Base-by-base conservation (phyloP, 2,888 invertebrate species). In the Acrocyrtus sp. region DNA sequence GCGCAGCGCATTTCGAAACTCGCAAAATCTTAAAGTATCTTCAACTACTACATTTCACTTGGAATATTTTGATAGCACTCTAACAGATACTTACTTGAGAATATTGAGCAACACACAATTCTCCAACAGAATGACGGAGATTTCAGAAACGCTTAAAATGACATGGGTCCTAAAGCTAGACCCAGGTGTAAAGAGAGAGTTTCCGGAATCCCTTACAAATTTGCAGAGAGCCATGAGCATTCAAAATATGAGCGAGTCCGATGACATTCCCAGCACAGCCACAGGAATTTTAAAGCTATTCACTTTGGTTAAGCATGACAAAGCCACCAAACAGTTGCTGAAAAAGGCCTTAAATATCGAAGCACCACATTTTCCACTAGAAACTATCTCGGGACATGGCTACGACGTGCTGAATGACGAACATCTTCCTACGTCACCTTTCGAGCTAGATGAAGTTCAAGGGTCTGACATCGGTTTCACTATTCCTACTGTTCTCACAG, bases 381-480 rank as follows among this genome's bases (percentile, higher is more conserved):
- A 72, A 19, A 24, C 56, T 0, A 3, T 72, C 3, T 57, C 72
- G 1, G 77, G 74, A 0, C 50, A 54, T 12, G 43, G 74, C 10
- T 77, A 67, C 26, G 24, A 77, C 41, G 65, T 77, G 12, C 63
- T 77, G 12, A 51, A 65, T 8, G 77, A 77, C 22, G 29, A 3
- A 2, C 39, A 51, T 19, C 34, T 74, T 0, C 15, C 43, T 0
- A 3, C 17, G 0, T 69, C 69, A 0, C 77, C 77, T 0, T 65
- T 72, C 27, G 22, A 56, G 6, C 12, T 77, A 2, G 66, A 61
- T 8, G 47, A 65, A 4, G 5, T 48, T 0, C 45, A 45, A 2
- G 60, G 54, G n/a, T 68, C 74, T 5, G 74, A 77, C 21, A 74
- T 74, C 48, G 77, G 74, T 3, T 77, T 72, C 22, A 21, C 57